These are phyloP conservation scores for Apeltes quadracus DNA, from an alignment of 2,113 vertebrate species.

Conservation along the genomic window DNA sequence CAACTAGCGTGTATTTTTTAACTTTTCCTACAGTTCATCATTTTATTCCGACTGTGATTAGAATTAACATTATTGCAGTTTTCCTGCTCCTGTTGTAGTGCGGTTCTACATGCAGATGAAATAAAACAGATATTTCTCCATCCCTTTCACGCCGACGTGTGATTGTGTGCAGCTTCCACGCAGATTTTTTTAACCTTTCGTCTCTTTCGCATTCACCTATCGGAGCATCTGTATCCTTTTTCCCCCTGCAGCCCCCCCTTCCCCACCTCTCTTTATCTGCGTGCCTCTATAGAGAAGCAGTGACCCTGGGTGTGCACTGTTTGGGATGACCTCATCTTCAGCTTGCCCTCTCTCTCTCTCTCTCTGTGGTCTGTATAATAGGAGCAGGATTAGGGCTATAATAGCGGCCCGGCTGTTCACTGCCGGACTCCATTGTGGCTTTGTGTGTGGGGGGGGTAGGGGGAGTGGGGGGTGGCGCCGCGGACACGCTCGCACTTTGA, in stretches of 20 bases:
- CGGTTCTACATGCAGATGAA: slow-evolving; percentile 79
- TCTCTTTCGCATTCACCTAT: slow-evolving; percentile 43
- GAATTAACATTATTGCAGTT: slow-evolving; percentile 63
- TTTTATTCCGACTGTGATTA: slow-evolving; percentile 55
- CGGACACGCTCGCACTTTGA: slow-evolving; percentile 72
- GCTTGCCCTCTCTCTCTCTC: slow-evolving; percentile 76
- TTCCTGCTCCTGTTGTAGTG: slow-evolving; percentile 79
- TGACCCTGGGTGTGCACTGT: slow-evolving; percentile 78
- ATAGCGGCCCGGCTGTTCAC: slow-evolving; percentile 78
- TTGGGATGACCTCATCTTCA: slow-evolving; percentile 83
- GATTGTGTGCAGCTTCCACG: slow-evolving; percentile 36
- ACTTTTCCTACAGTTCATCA: slow-evolving; percentile 73
- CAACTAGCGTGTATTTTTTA: slow-evolving; percentile 78
- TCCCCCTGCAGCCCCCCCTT: slow-evolving; percentile 50
- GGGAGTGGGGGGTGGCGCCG: slow-evolving; percentile 65
- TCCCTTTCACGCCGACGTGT: slow-evolving; percentile 11
- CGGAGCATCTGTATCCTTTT: slow-evolving; percentile 52
- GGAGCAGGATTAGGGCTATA: slow-evolving; percentile 82
- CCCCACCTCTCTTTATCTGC: slow-evolving; percentile 65
- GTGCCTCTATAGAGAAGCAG: slow-evolving; percentile 71
- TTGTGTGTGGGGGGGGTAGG: slow-evolving; percentile 66
- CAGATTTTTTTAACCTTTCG: slow-evolving; percentile 36
- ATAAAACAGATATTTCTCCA: slow-evolving; percentile 77
- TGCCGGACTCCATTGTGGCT: slow-evolving; percentile 81
- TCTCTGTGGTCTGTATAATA: slow-evolving; percentile 79